Evolutionary conservation across 2,888 invertebrate species (phyloP), one percentile per base, ranked within the genome.

Genomic region (Xestoiulus laeticollis): DNA sequence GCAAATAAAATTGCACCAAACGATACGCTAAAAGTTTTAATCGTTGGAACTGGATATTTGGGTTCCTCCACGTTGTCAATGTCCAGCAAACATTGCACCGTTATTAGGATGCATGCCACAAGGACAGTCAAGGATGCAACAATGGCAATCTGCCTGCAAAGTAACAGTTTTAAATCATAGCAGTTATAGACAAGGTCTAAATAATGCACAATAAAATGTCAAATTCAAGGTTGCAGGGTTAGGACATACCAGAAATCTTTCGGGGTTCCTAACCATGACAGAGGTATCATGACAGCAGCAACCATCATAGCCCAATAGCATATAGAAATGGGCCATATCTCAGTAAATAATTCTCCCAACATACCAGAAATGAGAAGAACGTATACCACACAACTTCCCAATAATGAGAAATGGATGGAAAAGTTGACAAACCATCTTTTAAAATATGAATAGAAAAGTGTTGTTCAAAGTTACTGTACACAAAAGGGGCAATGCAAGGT

Each of bases 1-100:
- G 95, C 94, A 91, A 95, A 96, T 91, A 95, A 92, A 88, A 95
- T 94, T 12, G 94, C 94, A 8, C 95, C 95, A 90, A 95, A 94
- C 0, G 95, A 94, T 44, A 95, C 91, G 91, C 95, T 95, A 91
- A 95, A 95, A 89, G 94, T 94, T 88, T 93, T 92, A 90, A 95
- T 94, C 0, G 93, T 93, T 90, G 94, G 94, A 16, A 19, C 53
- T 59, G 88, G 88, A 87, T n/a, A 88, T 22, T 48, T 19, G 32
- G 38, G 22, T 5, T 59, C 22, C 6, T 86, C 44, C 22, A 16
- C 22, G n/a, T 32, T 84, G 2, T 14, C 85, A 38, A 19, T 84
- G 90, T 95, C 95, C 88, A 92, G 92, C 90, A 94, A 92, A 90
- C 95, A 94, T 91, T 94, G 94, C 43, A 93, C 93, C 90, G 95